Evolutionary conservation across 2,113 vertebrate genomes (phyloP).

Genomic region (Phrynosoma platyrhinos): DNA sequence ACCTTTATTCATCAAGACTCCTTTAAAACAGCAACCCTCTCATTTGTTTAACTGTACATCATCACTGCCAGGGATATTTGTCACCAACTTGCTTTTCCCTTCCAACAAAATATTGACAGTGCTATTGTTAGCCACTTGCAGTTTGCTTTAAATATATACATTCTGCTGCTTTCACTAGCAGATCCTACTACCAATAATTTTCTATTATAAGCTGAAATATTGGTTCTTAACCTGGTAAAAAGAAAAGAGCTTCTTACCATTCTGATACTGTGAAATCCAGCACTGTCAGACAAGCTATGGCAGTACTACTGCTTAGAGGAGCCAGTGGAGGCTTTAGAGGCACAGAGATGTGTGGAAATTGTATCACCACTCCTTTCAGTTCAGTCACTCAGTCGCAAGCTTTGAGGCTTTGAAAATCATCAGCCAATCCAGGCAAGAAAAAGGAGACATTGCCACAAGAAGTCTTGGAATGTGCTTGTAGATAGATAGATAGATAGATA

Average conservation of each 20-base stretch:
- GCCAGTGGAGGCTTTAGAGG: constrained; percentile 71
- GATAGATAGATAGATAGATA: constrained; percentile 8
- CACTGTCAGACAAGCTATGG: constrained; percentile 67
- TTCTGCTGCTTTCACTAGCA: constrained; percentile 50
- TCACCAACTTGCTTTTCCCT: constrained; percentile 62
- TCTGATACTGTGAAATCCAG: constrained; percentile 59
- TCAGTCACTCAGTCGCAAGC: constrained; percentile 75
- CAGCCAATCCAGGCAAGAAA: constrained; percentile 72
- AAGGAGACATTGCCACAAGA: constrained; percentile 61
- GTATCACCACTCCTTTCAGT: constrained; percentile 75
- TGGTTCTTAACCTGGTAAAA: constrained; percentile 20
- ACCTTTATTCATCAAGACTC: constrained; percentile 32
- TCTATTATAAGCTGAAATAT: constrained; percentile 45
- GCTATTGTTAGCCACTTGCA: constrained; percentile 23
- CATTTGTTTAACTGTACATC: constrained; percentile 57
- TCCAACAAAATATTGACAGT: constrained; percentile 39
- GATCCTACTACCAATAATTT: constrained; percentile 33
- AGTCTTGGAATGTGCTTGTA: constrained; percentile 51
- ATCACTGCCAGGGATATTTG: constrained; percentile 58
- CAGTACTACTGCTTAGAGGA: constrained; percentile 63
- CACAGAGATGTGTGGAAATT: constrained; percentile 73
- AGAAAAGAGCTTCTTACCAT: constrained; percentile 78
- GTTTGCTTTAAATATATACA: constrained; percentile 38
- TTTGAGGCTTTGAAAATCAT: constrained; percentile 76
- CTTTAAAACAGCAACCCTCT: constrained; percentile 33